phyloP scores from a whole-genome alignment of 53 echinoderm and acorn worm species.

The Mesocentrotus franciscanus region DNA sequence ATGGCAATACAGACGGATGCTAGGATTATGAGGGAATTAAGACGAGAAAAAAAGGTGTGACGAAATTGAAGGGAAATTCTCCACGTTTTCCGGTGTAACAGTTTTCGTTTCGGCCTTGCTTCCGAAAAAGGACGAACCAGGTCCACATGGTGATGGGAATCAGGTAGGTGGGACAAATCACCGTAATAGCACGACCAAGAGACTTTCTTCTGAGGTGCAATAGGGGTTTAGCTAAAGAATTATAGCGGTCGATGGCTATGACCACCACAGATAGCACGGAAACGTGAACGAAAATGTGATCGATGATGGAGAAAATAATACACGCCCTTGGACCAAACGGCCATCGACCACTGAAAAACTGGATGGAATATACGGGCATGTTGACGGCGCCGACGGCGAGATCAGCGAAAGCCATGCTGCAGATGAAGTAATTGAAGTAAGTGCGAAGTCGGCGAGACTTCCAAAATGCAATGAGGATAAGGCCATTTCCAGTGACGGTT shows the following conservation, averaged over 20 bases:
- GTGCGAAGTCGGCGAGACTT: constrained; percentile 70
- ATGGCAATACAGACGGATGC: constrained; percentile 57
- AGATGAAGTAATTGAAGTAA: constrained; percentile 80
- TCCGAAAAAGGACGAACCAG: constrained; percentile 43
- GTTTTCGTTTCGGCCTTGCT: constrained; percentile 56
- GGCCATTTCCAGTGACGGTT: constrained; percentile 70
- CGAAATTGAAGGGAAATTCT: constrained; percentile 50
- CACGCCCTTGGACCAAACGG: constrained; percentile 71
- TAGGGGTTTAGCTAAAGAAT: constrained; percentile 67
- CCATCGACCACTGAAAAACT: constrained; percentile 78
- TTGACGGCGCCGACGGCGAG: constrained; percentile 67
- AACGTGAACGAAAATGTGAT: constrained; percentile 72
- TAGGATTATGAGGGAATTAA: constrained; percentile 72
- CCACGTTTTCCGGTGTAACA: constrained; percentile 57
- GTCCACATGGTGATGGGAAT: constrained; percentile 68
- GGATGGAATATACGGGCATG: constrained; percentile 64
- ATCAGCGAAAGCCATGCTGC: constrained; percentile 75
- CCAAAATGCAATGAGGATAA: constrained; percentile 71
- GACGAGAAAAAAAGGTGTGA: constrained; percentile 65
- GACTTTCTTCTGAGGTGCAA: constrained; percentile 70
- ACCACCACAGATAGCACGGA: constrained; percentile 73
- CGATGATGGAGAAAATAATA: constrained; percentile 69
- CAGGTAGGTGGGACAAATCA: constrained; percentile 63
- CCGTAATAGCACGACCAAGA: constrained; percentile 55
- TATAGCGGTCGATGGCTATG: constrained; percentile 77